Conservation (phyloP, 2,797 vertebrate species). For the Ctenochaetus hawaiiensis region DNA sequence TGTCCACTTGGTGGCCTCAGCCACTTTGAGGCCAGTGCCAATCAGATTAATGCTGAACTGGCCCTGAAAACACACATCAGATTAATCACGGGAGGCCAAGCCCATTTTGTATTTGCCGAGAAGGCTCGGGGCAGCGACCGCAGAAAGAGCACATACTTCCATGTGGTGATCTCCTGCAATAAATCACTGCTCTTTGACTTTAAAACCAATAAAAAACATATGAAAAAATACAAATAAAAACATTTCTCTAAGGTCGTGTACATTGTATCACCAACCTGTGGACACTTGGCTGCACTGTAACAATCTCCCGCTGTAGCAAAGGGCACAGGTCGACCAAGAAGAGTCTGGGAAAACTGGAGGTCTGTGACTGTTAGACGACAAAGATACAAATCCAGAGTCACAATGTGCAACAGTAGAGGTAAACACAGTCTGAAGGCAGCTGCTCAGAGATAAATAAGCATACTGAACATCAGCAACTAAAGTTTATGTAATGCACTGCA, state of each 20-base stretch:
- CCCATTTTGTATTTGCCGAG: not conserved
- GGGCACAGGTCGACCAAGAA: constrained; percentile 90
- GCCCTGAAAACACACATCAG: constrained; percentile 82
- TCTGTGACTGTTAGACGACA: constrained; percentile 89
- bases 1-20: constrained; percentile 91
- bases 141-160: not conserved
- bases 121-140: not conserved
- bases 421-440: constrained; percentile 54
- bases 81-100: not conserved
- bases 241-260: not conserved
- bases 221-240: not conserved
- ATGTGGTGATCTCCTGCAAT: too few relatives aligned
- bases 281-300: constrained; percentile 96
- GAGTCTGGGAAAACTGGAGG: constrained; percentile 91
- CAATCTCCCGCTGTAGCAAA: constrained; percentile 97
- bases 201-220: not conserved
- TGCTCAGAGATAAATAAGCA: constrained; percentile 45
- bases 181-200: not conserved
- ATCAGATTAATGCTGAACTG: constrained; percentile 96
- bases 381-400: constrained; percentile 56
- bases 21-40: constrained; percentile 92
- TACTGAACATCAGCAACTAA: constrained; percentile 23
- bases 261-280: constrained; percentile 88
- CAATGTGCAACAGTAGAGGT: constrained; percentile 42
- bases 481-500: constrained; percentile 22